A percentile compares a stretch with the other conserved stretches of the same genome.
phyloP scores from a whole-genome alignment of 2,888 invertebrate species.

The Tineola bisselliella region DNA sequence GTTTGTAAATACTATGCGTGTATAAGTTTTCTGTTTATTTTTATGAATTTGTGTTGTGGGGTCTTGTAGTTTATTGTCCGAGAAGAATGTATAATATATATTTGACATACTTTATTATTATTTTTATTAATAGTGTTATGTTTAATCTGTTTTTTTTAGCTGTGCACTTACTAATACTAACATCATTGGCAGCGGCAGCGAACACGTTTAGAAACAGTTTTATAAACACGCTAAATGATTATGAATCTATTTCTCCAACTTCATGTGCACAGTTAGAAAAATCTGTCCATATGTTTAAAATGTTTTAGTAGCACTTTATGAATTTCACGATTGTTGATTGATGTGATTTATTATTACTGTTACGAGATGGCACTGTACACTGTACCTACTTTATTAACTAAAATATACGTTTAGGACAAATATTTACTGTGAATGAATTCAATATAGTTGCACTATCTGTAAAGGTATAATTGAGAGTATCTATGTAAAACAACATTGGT shows the following conservation, averaged over 20 bases:
- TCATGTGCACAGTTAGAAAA: too few species aligned
- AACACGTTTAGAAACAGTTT: too few species aligned
- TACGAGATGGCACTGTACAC: neutral
- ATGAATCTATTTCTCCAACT: too few species aligned
- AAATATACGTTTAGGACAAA: too few species aligned
- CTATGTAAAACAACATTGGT: too few species aligned
- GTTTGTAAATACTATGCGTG: conserved; percentile 12
- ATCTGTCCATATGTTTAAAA: too few species aligned
- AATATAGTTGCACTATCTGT: too few species aligned
- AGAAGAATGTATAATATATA: conserved; percentile 41
- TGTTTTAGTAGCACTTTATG: neutral
- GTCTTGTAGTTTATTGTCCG: conserved; percentile 65
- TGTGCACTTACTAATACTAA: neutral
- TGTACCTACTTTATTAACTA: neutral
- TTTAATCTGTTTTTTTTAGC: neutral
- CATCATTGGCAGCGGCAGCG: too few species aligned
- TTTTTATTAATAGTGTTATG: neutral
- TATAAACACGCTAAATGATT: too few species aligned
- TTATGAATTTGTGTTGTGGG: conserved; percentile 38
- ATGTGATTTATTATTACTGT: conserved; percentile 1
- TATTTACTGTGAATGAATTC: too few species aligned
- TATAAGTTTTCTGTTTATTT: conserved; percentile 34
- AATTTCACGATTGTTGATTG: neutral
- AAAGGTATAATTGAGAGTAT: too few species aligned
- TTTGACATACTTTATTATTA: conserved; percentile 59